A percentile compares a stretch with the other conserved stretches of the same genome.
Conservation (phyloP, 1,140 invertebrate species). For the Stegodyphus mimosarum region DNA sequence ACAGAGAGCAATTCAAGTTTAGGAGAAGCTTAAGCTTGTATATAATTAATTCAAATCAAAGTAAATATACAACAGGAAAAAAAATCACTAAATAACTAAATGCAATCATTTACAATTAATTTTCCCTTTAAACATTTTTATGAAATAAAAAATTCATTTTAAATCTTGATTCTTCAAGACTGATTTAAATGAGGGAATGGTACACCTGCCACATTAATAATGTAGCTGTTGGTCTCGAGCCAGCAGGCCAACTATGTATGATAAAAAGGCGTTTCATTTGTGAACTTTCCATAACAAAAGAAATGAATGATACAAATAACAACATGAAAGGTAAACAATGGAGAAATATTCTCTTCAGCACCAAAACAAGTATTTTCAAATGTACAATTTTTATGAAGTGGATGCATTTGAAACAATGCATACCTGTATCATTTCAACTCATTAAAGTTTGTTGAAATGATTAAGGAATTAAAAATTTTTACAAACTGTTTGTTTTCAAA, state of each 20-base stretch:
- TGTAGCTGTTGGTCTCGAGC: constrained; percentile 38
- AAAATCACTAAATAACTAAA: constrained; percentile 35
- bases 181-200: constrained; percentile 25
- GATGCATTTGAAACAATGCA: no score
- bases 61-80: background rate
- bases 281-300: constrained; percentile 38
- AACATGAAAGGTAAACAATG: background rate
- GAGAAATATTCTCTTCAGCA: background rate
- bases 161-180: constrained; percentile 7
- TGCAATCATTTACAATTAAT: background rate
- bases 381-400: background rate
- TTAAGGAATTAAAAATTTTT: no score
- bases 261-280: constrained; percentile 4
- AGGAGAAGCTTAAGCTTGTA: no score
- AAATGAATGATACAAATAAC: background rate
- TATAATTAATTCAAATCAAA: no score
- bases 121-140: background rate
- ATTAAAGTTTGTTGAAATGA: no score
- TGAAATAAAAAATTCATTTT: background rate
- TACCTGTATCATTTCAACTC: no score
- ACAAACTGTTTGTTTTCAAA: no score
- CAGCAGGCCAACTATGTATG: constrained; percentile 49
- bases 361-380: background rate
- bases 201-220: constrained; percentile 37
- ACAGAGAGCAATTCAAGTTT: no score